These are phyloP conservation scores for Seriola quinqueradiata DNA, from an alignment of 2,113 vertebrate species.

Conservation along the genomic window DNA sequence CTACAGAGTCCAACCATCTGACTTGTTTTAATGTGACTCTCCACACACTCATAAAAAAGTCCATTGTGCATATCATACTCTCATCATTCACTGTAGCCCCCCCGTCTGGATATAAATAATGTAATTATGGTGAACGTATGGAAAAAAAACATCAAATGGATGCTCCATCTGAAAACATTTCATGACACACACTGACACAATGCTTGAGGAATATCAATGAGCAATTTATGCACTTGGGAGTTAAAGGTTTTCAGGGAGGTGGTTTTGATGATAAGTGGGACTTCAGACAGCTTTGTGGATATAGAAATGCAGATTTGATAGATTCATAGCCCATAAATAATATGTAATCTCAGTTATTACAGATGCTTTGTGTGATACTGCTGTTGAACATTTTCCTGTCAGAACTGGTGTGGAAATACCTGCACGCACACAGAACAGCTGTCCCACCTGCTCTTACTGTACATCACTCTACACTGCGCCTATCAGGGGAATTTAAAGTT, in stretches of 20 bases:
- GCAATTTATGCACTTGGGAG: constrained; percentile 35
- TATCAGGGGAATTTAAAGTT: background rate
- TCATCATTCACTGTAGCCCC: background rate
- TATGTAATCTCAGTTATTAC: constrained; percentile 6
- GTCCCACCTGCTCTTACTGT: background rate
- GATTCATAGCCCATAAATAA: constrained; percentile 11
- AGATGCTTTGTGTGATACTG: background rate
- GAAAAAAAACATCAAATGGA: constrained; percentile 37
- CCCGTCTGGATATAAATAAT: constrained; percentile 41
- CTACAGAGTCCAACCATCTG: constrained; percentile 17
- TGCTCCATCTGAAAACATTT: constrained; percentile 36
- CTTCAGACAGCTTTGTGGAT: background rate
- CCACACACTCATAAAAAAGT: constrained; percentile 41
- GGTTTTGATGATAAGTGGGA: constrained; percentile 23
- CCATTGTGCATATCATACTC: constrained; percentile 10
- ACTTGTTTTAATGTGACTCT: constrained; percentile 21
- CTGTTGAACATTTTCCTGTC: background rate
- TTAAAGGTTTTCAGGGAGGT: constrained; percentile 38
- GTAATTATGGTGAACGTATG: constrained; percentile 13
- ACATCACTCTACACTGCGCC: too few relatives aligned
- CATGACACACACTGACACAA: constrained; percentile 29
- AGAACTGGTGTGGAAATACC: background rate
- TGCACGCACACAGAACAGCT: background rate
- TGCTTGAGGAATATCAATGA: constrained; percentile 44
- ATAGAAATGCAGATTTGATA: background rate